Evolutionary conservation across 35 echinoderm and acorn worm genomes (phyloP), one percentile per base, ranked within the genome.

Genomic region (Heliocidaris erythrogramma): DNA sequence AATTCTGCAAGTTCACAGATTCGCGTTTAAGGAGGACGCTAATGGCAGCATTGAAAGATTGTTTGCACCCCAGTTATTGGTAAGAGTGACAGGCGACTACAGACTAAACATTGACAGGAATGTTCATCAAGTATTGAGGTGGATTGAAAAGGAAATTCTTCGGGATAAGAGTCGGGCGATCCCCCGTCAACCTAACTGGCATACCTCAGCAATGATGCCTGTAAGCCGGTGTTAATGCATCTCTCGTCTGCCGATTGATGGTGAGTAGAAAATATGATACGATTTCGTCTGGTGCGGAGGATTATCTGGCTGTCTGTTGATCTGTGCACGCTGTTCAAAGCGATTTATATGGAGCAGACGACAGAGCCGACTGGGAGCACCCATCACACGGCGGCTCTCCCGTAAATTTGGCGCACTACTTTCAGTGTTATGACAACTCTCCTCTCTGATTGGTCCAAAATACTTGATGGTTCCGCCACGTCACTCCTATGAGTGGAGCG

Each of bases 321-420:
- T 92, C 47, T 32, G n/a, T 30, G 91, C 91, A 92, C n/a, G 91
- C 29, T 92, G 47, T 48, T 50, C 91, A 59, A 5, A 4, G 47
- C 50, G 47, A 48, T 92, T 92, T 92, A 89, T 92, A 92, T 92
- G 48, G 48, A 92, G 32, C 91, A 92, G 91, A 92, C 91, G 91
- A 92, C 49, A 59, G 0, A 49, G 48, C 49, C 10, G 48, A 49
- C 5, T 59, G 91, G 47, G 9, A 59, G 29, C 48, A 27, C 27
- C 49, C n/a, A 30, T 30, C 91, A n/a, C 91, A 59, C 91, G 49
- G 91, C 47, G 91, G 47, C 47, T 59, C 48, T 92, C 47, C 47
- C 9, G 91, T 92, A 49, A 92, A 92, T 92, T 92, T 92, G 91
- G 91, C 91, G 91, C 91, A 92, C 50, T 92, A 52, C 47, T 92